These are phyloP conservation scores for Xanthorhoe designata DNA, from an alignment of 2,888 invertebrate species.

Conservation along the genomic window DNA sequence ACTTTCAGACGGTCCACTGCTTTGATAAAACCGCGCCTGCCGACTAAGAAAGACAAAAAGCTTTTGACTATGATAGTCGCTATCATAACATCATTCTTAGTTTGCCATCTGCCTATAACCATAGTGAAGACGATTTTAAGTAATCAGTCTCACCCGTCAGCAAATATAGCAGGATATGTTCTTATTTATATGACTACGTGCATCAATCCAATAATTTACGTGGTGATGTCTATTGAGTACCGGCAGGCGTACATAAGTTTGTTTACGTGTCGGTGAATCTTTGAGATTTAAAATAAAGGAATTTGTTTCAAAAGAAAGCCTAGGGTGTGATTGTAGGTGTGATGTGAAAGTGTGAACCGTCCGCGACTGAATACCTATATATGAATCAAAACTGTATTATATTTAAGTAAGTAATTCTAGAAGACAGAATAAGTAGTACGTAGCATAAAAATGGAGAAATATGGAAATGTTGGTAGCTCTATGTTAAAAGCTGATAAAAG, in stretches of 20 bases:
- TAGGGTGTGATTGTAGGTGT: constrained; percentile 24
- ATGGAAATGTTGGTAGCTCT: constrained; percentile 19
- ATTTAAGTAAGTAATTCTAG: background rate
- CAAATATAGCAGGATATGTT: constrained; percentile 93
- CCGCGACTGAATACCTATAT: constrained; percentile 46
- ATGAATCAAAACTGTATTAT: background rate
- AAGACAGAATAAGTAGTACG: constrained; percentile 1
- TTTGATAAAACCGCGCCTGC: constrained; percentile 85
- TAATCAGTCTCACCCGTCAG: constrained; percentile 86
- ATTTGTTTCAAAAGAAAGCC: constrained; percentile 15
- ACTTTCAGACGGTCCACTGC: constrained; percentile 66
- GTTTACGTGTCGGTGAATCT: constrained; percentile 80
- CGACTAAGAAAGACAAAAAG: constrained; percentile 90
- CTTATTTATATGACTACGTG: constrained; percentile 94
- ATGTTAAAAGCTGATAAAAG: constrained; percentile 6
- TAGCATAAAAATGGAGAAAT: background rate
- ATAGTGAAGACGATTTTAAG: constrained; percentile 91
- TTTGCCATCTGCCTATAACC: constrained; percentile 97
- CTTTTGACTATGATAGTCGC: constrained; percentile 95
- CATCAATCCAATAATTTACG: constrained; percentile 96
- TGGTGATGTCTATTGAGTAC: constrained; percentile 97
- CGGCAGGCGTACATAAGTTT: constrained; percentile 94
- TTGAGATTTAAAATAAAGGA: background rate
- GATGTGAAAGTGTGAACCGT: constrained; percentile 51
- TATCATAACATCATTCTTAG: constrained; percentile 94